These are phyloP conservation scores for Eustalomyia histrio DNA, from an alignment of 2,888 invertebrate species.

Conservation along the genomic window DNA sequence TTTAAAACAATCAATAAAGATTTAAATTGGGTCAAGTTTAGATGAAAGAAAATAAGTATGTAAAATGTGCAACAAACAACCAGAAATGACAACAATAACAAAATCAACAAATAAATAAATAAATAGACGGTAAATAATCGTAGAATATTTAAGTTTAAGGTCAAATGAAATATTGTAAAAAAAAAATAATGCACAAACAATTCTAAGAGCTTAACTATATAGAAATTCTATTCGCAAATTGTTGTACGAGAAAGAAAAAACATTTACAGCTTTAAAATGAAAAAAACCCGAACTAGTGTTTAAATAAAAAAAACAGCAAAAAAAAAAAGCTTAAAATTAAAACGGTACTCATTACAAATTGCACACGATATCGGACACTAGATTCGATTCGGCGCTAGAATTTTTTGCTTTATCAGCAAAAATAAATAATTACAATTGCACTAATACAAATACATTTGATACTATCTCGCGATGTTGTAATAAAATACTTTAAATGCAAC, in stretches of 20 bases:
- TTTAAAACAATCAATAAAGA: slow-evolving; percentile 55
- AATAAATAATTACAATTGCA: slow-evolving; percentile 34
- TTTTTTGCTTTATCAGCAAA: slow-evolving; percentile 31
- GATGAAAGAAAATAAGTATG: slow-evolving; percentile 5
- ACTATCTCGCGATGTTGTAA: slow-evolving; percentile 53
- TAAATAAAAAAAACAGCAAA: slow-evolving; percentile 4
- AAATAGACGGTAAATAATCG: slow-evolving; percentile 24
- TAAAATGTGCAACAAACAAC: slow-evolving; percentile 15
- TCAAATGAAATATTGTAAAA: slow-evolving; percentile 40
- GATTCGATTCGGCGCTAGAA: slow-evolving; percentile 14
- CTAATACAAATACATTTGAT: slow-evolving; percentile 9
- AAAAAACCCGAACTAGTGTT: slow-evolving; percentile 19
- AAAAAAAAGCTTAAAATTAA: slow-evolving; percentile 19
- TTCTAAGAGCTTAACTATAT: slow-evolving; percentile 10
- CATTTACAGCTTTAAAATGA: slow-evolving; percentile 14
- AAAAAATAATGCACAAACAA: neutral
- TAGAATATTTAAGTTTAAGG: slow-evolving; percentile 58
- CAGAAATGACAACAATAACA: slow-evolving; percentile 37
- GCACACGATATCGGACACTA: slow-evolving; percentile 18
- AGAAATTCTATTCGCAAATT: slow-evolving; percentile 38
- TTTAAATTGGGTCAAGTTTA: slow-evolving; percentile 62
- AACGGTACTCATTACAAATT: slow-evolving; percentile 37
- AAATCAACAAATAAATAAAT: slow-evolving; percentile 8
- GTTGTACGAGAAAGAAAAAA: slow-evolving; percentile 12
- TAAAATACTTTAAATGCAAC: slow-evolving; percentile 48